Evolutionary conservation across 2,888 invertebrate species (phyloP), one percentile per base, ranked within the genome.

Genomic region (Oasisia sp.): DNA sequence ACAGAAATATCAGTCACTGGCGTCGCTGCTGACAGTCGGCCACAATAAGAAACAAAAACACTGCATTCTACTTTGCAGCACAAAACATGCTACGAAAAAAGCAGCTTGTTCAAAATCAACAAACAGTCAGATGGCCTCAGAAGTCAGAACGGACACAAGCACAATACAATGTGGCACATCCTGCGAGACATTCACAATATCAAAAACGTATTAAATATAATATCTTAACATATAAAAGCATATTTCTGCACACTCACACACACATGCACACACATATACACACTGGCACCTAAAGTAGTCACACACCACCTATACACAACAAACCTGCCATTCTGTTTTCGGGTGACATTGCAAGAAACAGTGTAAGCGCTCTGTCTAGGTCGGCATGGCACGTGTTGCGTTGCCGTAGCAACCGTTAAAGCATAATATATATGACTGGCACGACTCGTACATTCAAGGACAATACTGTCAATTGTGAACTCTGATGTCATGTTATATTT

Each of bases 171-270:
- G 74, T 27, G 27, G 74, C 74, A 74, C 19, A n/a, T 19, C 74
- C 74, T 27, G 27, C 5, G 27, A 74, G 74, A 74, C 74, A 74
- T 74, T 27, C 74, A 74, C 74, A 74, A 74, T 74, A 74, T 74
- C 74, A 74, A 74, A 74, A 74, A 74, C 27, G 74, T 74, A 74
- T 74, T 74, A 74, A 74, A 74, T 74, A 74, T 74, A 74, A 74
- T 74, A 74, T 74, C 27, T 74, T 74, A 74, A 74, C 74, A 74
- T 74, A 74, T 27, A 74, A 27, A 74, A 74, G 74, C 74, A 74
- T 27, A 74, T 74, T 27, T 74, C 74, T 74, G 74, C 74, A 74
- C 74, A 74, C 74, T 27, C 27, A 74, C 74, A 74, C n/a, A 19
- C 74, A 74, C 9, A 4, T 4, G 4, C 38, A 38, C 38, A 38